Evolutionary conservation across 2,888 invertebrate genomes (phyloP), one percentile per base, ranked within the genome.

Genomic region (Poecilobothrus nobilitatus): DNA sequence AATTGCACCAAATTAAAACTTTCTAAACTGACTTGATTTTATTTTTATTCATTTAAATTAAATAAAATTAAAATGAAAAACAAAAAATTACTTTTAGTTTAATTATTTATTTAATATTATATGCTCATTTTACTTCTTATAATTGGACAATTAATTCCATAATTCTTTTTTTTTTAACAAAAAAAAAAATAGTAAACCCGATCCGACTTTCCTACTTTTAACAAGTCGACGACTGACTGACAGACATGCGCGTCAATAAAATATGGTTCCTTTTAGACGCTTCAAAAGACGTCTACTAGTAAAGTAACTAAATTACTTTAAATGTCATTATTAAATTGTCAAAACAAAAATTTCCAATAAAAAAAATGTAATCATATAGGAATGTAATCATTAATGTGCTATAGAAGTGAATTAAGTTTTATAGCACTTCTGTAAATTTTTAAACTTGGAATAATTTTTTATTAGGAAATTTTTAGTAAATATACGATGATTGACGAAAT

Each of bases 101-200:
- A 18, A 53, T 15, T 53, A 27, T 18, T 53, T 53, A 53, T 18
- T 53, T n/a, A 6, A 15, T 53, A 53, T 53, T 53, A n/a, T 18
- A 53, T 53, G 53, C 18, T 12, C 53, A 53, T 53, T 53, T 12
- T 53, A 53, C 18, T 53, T 53, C 15, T 53, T 53, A 53, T 53
- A 53, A 53, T 53, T 53, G 53, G 18, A 53, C 53, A 53, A 53
- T 53, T 53, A 53, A 53, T 53, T 53, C n/a, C n/a, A 53, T n/a
- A 53, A 53, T 18, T 18, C n/a, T 37, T n/a, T 18, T 53, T n/a
- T 53, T 53, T 53, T 53, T 18, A 53, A 53, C 9, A 18, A 53
- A 53, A 53, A n/a, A 15, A 53, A 53, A 53, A 53, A 53, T 12
- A 53, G 15, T 53, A 53, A 53, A 53, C 53, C 53, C 53, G 53